Percentiles rank a stretch among this genome's conserved stretches.
These are phyloP conservation scores for Hypselothyrea guttata DNA, from an alignment of 2,888 invertebrate genomes.

Conservation along the genomic window DNA sequence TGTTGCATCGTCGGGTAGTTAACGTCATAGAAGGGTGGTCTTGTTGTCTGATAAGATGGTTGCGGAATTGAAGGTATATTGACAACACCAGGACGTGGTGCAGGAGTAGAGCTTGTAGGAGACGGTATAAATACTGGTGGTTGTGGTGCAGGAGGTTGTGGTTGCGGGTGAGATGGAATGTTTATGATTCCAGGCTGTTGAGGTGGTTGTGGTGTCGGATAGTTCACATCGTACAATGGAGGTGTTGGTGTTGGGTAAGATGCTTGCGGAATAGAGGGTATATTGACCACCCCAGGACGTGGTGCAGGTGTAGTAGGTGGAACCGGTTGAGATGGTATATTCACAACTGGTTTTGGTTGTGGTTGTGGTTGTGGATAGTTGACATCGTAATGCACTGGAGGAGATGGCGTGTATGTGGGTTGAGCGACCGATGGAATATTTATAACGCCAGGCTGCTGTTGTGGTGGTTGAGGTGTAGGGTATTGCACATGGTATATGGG, in stretches of 20 bases:
- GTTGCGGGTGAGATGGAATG: conserved; percentile 11
- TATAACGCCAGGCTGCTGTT: conserved; percentile 21
- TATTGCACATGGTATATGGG: conserved; percentile 17
- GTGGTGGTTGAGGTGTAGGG: conserved; percentile 25
- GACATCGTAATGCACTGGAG: conserved; percentile 43
- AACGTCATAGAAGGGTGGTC: conserved; percentile 26
- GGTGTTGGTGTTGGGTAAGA: conserved; percentile 15
- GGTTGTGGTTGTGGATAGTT: conserved; percentile 25
- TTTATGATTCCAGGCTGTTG: conserved; percentile 4
- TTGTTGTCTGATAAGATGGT: conserved; percentile 12
- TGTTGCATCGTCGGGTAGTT: conserved; percentile 32
- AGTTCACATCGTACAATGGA: conserved; percentile 46
- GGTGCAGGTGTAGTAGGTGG: conserved; percentile 19
- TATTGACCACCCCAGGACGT: conserved; percentile 20
- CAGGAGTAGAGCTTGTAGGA: conserved; percentile 3
- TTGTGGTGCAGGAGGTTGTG: conserved; percentile 9
- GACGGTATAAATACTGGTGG: conserved; percentile 19
- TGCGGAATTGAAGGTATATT: conserved; percentile 24
- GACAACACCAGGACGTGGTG: conserved; percentile 19
- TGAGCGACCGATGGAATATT: conserved; percentile 28
- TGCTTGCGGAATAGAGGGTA: conserved; percentile 23
- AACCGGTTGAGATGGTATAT: conserved; percentile 44
- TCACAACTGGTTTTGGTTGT: conserved; percentile 30
- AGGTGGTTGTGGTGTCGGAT: conserved; percentile 20
- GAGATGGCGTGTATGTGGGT: conserved; percentile 69